Evolutionary conservation across 2,113 vertebrate species (phyloP).

Genomic region (Daphoenositta chrysoptera): DNA sequence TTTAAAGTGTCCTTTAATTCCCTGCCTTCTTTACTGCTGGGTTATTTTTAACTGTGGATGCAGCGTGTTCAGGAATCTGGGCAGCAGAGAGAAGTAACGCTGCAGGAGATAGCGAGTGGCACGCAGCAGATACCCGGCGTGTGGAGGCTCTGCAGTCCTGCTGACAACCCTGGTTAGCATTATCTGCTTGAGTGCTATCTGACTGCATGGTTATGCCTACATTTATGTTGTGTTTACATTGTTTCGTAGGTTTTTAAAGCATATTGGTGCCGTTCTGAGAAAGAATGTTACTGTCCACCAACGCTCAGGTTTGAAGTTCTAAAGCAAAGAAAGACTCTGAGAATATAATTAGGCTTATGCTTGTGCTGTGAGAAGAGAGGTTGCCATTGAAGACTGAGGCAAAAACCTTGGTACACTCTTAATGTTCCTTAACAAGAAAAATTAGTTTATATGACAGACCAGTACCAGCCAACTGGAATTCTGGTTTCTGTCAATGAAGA

Average conservation of each 20-base stretch:
- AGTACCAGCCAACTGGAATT: neutral
- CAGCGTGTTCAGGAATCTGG: neutral
- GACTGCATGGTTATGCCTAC: neutral
- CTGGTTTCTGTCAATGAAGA: neutral
- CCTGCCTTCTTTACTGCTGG: neutral
- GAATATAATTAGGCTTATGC: neutral
- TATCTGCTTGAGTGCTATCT: neutral
- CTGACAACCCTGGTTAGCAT: neutral
- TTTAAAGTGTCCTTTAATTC: neutral
- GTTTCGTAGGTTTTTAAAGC: neutral
- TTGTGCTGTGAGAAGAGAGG: neutral
- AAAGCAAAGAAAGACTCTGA: neutral
- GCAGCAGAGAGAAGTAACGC: neutral
- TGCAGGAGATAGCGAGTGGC: neutral
- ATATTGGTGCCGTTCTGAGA: neutral
- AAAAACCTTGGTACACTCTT: neutral
- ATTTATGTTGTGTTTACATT: neutral
- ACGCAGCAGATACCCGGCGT: neutral
- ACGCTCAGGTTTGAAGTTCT: neutral
- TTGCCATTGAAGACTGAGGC: neutral
- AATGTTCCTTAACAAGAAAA: neutral
- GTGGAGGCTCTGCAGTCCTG: neutral
- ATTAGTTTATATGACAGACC: neutral
- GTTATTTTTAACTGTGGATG: neutral
- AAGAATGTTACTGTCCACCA: neutral